Percentiles rank a stretch among this genome's conserved stretches.
phyloP scores from a whole-genome alignment of 35 echinoderm and acorn worm genomes.

The Amphiura filiformis region DNA sequence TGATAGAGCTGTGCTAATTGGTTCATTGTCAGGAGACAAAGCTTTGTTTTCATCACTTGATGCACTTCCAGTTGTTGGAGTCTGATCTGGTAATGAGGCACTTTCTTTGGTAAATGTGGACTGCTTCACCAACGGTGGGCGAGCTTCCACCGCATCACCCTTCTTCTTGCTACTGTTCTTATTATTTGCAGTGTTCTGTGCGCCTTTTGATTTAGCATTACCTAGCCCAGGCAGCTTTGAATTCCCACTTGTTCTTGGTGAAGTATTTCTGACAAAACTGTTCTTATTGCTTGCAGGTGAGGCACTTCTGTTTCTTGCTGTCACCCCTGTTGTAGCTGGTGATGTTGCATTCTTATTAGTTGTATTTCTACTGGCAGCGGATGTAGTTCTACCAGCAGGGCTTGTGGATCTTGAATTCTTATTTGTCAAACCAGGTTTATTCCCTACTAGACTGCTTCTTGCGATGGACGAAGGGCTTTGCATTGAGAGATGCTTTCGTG shows the following conservation, averaged over 20 bases:
- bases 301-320: slow-evolving; percentile 1
- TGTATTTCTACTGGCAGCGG: neutral
- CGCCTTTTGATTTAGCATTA: neutral
- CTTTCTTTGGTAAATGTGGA: slow-evolving; percentile 98
- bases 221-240: neutral
- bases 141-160: neutral
- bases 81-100: slow-evolving; percentile 87
- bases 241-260: slow-evolving; percentile 16
- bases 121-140: slow-evolving; percentile 83
- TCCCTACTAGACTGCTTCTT: slow-evolving; percentile 23
- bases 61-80: slow-evolving; percentile 18
- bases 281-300: slow-evolving; percentile 10
- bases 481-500: neutral
- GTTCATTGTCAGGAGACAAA: neutral
- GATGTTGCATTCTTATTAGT: neutral
- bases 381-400: slow-evolving; percentile 6
- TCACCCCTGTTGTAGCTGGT: neutral
- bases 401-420: slow-evolving; percentile 20
- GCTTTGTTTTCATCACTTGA: neutral
- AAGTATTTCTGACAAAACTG: slow-evolving; percentile 28
- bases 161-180: neutral
- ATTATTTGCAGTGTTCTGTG: neutral
- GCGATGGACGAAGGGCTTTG: slow-evolving; percentile 17
- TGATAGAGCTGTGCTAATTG: neutral
- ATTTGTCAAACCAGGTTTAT: neutral